Evolutionary conservation across 2,888 invertebrate genomes (phyloP).

Genomic region (Villa cingulata): DNA sequence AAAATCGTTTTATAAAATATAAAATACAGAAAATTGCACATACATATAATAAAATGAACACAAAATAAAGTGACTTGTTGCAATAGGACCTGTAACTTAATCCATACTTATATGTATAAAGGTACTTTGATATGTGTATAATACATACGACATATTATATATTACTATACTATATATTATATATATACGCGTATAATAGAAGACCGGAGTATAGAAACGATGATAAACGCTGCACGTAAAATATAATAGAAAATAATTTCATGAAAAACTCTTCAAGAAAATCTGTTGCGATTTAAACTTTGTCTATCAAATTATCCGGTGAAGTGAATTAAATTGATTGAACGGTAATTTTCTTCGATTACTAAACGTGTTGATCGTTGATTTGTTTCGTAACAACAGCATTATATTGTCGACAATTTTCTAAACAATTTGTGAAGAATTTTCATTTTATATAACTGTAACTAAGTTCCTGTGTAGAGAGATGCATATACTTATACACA

Average conservation of each 20-base stretch:
- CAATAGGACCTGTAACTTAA: not conserved
- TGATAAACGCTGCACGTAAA: too few species aligned
- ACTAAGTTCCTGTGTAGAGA: too few species aligned
- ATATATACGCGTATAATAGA: too few species aligned
- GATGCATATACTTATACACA: too few species aligned
- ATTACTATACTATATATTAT: too few species aligned
- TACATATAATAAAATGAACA: not conserved
- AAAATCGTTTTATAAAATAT: conserved; percentile 4
- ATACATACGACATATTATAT: too few species aligned
- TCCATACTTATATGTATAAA: not conserved
- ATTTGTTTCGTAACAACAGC: not conserved
- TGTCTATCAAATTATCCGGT: not conserved
- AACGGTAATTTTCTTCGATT: not conserved
- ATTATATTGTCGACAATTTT: not conserved
- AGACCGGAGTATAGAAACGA: too few species aligned
- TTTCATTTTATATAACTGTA: too few species aligned
- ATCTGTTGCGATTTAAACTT: not conserved
- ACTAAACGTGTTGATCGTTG: not conserved
- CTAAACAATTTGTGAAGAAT: not conserved
- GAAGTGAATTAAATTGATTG: conserved; percentile 5
- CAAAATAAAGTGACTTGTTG: not conserved
- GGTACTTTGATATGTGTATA: too few species aligned
- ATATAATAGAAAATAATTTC: not conserved
- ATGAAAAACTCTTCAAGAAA: not conserved
- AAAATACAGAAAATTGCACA: too few species aligned